Evolutionary conservation across 2,888 invertebrate species (phyloP).

Genomic region (Conistra vaccinii): DNA sequence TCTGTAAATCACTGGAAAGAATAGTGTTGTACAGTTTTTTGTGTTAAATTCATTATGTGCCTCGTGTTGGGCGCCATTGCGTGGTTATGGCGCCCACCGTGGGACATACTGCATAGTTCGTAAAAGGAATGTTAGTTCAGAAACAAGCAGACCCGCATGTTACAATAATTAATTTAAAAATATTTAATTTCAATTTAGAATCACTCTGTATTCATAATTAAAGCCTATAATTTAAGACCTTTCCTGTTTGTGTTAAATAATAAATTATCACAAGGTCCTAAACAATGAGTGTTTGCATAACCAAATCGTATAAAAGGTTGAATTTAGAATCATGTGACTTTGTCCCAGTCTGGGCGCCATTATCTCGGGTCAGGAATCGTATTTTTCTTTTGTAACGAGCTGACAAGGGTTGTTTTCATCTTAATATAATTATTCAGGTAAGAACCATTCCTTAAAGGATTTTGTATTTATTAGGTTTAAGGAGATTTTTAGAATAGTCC

Average conservation of each 20-base stretch:
- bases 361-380: conserved; percentile 35
- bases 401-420: conserved; percentile 19
- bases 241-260: conserved; percentile 1
- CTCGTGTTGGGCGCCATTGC: conserved; percentile 2
- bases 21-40: background rate
- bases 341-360: conserved; percentile 60
- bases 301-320: conserved; percentile 31
- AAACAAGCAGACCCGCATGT: background rate
- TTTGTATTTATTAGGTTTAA: conserved; percentile 30
- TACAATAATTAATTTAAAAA: background rate
- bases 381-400: conserved; percentile 40
- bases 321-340: conserved; percentile 25
- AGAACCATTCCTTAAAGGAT: conserved; percentile 34
- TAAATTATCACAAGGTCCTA: background rate
- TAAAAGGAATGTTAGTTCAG: background rate
- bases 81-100: background rate
- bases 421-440: conserved; percentile 54
- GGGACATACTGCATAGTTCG: background rate
- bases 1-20: background rate
- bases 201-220: background rate
- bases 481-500: conserved; percentile 2
- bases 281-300: conserved; percentile 27
- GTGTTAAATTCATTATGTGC: background rate
- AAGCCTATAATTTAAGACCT: background rate
- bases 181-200: background rate